A percentile compares a stretch with the other conserved stretches of the same genome.
Evolutionary conservation across 2,797 vertebrate genomes (phyloP).

Genomic region (Eidolon dupreanum): DNA sequence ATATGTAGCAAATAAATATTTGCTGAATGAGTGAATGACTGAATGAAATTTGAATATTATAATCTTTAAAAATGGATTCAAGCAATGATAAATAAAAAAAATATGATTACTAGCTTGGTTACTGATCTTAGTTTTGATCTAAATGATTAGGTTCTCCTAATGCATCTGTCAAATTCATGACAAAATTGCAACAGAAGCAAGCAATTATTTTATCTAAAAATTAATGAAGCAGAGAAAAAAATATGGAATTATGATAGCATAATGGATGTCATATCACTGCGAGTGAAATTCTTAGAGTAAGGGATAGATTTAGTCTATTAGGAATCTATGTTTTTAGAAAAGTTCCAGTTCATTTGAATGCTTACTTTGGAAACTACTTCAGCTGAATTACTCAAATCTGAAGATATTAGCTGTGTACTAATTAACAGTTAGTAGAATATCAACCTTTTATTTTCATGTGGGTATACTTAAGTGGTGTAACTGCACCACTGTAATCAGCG

Average conservation of each 20-base stretch:
- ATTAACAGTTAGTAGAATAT: constrained; percentile 71
- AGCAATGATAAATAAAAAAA: background rate
- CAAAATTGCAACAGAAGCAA: background rate
- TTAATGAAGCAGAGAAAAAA: background rate
- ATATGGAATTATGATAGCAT: background rate
- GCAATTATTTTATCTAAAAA: background rate
- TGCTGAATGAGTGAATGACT: background rate
- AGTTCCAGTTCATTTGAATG: constrained; percentile 36
- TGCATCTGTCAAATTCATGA: background rate
- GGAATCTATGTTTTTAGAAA: background rate
- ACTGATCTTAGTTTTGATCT: background rate
- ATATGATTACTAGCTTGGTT: background rate
- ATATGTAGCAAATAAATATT: background rate
- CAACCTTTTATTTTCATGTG: constrained; percentile 68
- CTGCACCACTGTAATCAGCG: constrained; percentile 69
- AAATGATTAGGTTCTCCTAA: background rate
- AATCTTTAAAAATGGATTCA: background rate
- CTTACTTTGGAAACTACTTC: constrained; percentile 63
- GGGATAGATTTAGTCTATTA: background rate
- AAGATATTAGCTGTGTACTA: constrained; percentile 60
- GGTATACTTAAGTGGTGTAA: constrained; percentile 64
- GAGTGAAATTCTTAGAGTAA: background rate
- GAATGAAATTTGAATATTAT: background rate
- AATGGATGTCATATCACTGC: background rate
- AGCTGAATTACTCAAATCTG: constrained; percentile 61